Base-by-base conservation (phyloP, 2,888 invertebrate species). In the Spisula solida region DNA sequence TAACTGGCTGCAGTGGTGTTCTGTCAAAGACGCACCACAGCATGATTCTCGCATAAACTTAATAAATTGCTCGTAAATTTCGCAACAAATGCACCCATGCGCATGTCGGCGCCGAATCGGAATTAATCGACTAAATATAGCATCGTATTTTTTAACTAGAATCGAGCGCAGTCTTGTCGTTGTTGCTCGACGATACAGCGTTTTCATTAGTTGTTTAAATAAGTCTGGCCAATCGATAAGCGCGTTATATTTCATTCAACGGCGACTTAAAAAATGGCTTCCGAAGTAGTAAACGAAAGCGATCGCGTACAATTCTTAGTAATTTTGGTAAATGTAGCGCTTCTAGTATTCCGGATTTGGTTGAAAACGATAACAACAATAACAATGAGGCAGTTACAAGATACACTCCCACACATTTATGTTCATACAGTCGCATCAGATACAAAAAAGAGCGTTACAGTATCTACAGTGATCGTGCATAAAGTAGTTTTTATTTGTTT, bases 251-350 rank as follows among this genome's bases (percentile, higher is more conserved):
- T 10, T 60, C 60, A 60, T 60, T 60, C 60, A 5, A 10, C 60
- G 4, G 60, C 60, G 60, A 60, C 60, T 60, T 60, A 5, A 60
- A 60, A 60, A 60, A 60, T 60, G 60, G 60, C 60, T 60, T 60
- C 25, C 25, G 25, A 60, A 60, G 60, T n/a, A n/a, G n/a, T 60
- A 60, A 60, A 60, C 60, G 60, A 60, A 60, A 60, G 60, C 60
- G 60, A 60, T 60, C 60, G 60, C 25, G 60, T n/a, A 60, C 60
- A 60, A 60, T 10, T n/a, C 60, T 6, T 60, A 60, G 60, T 60
- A n/a, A 60, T 60, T 60, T 60, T 60, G 25, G 60, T 60, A 60
- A 60, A 60, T 60, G n/a, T 60, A 60, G 60, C 25, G 60, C 60
- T 20, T 25, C 60, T 60, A 60, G 60, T 60, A 60, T 25, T 25